Percentiles rank a stretch among this genome's conserved stretches.
phyloP scores from a whole-genome alignment of 2,888 invertebrate genomes.

The Hypolimnas misippus region DNA sequence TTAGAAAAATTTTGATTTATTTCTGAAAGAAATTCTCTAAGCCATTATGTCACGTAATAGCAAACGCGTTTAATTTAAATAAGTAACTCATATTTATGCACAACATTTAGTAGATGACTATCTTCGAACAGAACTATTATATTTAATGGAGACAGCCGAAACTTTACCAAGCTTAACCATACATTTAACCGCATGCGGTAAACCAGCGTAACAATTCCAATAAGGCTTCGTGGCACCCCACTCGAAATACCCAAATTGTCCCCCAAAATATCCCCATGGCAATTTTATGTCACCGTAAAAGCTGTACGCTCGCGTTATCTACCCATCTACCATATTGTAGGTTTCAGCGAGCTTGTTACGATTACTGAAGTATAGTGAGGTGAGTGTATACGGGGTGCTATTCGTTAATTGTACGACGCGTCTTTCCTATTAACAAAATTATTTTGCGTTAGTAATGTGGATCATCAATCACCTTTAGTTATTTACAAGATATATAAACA shows the following conservation, averaged over 20 bases:
- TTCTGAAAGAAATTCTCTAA: too few species aligned
- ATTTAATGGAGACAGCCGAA: not conserved
- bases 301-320: conserved; percentile 76
- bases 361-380: conserved; percentile 52
- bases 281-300: conserved; percentile 60
- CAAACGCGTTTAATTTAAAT: too few species aligned
- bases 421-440: not conserved
- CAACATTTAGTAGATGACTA: not conserved
- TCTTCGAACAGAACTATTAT: not conserved
- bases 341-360: conserved; percentile 73
- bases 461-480: too few species aligned
- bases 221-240: conserved; percentile 44
- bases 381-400: conserved; percentile 52
- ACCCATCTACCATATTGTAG: conserved; percentile 79
- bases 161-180: conserved; percentile 13
- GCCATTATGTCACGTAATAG: too few species aligned
- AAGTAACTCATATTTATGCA: not conserved
- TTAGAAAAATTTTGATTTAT: too few species aligned
- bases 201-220: conserved; percentile 40
- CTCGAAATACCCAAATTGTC: conserved; percentile 28
- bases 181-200: conserved; percentile 33
- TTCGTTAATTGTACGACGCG: conserved; percentile 26
- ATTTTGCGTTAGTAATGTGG: too few species aligned
- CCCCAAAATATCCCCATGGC: conserved; percentile 43
- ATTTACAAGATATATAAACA: too few species aligned